phyloP scores from a whole-genome alignment of 2,888 invertebrate genomes.

The Habroteleia sp. region DNA sequence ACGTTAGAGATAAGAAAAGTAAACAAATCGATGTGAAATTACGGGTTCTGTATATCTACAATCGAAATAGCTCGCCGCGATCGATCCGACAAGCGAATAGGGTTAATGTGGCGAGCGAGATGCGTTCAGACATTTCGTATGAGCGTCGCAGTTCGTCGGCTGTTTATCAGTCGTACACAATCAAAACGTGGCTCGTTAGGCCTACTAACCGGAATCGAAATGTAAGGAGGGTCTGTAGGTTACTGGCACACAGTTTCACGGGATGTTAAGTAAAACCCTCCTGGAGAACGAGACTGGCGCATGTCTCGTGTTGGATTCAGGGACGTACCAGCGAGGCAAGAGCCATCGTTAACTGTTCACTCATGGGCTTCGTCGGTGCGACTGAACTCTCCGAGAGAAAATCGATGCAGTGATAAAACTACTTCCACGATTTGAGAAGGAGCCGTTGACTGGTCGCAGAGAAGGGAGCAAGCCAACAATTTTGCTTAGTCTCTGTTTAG shows the following conservation, averaged over 20 bases:
- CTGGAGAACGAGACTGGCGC: constrained; percentile 70
- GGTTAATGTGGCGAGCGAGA: constrained; percentile 5
- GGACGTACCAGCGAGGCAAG: constrained; percentile 62
- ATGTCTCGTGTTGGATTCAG: constrained; percentile 71
- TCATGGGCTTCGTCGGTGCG: constrained; percentile 50
- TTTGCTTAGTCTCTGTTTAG: not conserved
- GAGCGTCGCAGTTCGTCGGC: not conserved
- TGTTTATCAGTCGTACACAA: constrained; percentile 8
- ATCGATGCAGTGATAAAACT: constrained; percentile 54
- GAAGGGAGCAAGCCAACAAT: not conserved
- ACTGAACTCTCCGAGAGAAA: constrained; percentile 61
- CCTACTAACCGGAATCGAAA: constrained; percentile 77
- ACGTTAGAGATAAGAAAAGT: constrained; percentile 23
- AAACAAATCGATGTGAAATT: constrained; percentile 47
- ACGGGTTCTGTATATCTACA: constrained; percentile 8
- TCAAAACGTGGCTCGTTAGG: constrained; percentile 57
- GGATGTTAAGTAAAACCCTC: constrained; percentile 73
- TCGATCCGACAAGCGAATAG: constrained; percentile 42
- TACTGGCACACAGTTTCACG: constrained; percentile 78
- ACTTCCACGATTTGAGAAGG: constrained; percentile 16
- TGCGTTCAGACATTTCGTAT: not conserved
- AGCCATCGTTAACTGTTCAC: constrained; percentile 48
- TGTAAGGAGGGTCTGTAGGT: constrained; percentile 77
- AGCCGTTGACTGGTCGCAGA: constrained; percentile 1
- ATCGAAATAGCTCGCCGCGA: constrained; percentile 42